phyloP scores from a whole-genome alignment of 2,113 vertebrate species.

The Hyaena hyaena region DNA sequence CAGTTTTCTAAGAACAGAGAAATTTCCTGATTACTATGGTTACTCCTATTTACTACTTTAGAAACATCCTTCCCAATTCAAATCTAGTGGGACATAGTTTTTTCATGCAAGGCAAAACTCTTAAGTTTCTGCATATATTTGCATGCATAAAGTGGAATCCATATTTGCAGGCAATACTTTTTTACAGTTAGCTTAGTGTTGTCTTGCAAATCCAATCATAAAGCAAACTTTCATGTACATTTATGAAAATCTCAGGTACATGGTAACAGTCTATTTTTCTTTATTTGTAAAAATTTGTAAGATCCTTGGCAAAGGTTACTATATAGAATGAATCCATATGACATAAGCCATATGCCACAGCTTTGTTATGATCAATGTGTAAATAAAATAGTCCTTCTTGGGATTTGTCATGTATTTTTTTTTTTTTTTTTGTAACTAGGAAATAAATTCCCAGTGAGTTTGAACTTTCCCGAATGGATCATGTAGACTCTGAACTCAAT shows the following conservation, averaged over 20 bases:
- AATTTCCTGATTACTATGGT: constrained; percentile 64
- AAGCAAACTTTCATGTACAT: background rate
- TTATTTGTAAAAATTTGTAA: background rate
- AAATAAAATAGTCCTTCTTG: background rate
- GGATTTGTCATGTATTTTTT: background rate
- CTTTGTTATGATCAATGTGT: background rate
- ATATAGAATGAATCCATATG: background rate
- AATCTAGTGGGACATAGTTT: background rate
- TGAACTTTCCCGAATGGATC: background rate
- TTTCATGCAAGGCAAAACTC: constrained; percentile 31
- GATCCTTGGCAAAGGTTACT: background rate
- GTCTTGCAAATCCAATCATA: constrained; percentile 48
- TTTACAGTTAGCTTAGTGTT: constrained; percentile 42
- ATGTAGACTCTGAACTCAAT: background rate
- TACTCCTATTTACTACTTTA: constrained; percentile 58
- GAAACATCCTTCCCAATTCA: constrained; percentile 39
- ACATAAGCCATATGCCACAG: background rate
- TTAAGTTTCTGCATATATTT: constrained; percentile 50
- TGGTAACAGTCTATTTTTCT: background rate
- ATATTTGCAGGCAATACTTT: background rate
- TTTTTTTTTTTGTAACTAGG: background rate
- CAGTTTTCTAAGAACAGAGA: constrained; percentile 73
- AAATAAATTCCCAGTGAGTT: background rate
- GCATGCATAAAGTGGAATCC: constrained; percentile 45
- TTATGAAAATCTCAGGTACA: background rate